phyloP scores from a whole-genome alignment of 2,113 vertebrate species.

The Ageneiosus marmoratus region DNA sequence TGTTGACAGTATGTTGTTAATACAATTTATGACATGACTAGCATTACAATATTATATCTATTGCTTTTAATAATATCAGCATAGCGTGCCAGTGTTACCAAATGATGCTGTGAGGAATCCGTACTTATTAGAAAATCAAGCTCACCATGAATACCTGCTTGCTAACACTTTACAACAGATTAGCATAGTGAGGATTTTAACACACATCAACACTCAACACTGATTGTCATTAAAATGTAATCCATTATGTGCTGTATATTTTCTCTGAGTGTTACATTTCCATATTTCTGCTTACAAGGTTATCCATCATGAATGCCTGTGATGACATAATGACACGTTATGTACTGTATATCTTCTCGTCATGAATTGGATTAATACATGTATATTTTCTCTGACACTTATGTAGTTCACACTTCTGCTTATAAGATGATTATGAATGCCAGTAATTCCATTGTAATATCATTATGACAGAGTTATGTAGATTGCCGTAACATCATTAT shows the following conservation, averaged over 20 bases:
- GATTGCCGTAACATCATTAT: no score
- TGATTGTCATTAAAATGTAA: not conserved
- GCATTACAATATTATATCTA: not conserved
- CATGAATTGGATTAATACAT: no score
- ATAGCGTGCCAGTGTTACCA: not conserved
- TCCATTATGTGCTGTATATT: no score
- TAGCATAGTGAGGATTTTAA: not conserved
- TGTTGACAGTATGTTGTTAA: not conserved
- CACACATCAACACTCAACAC: no score
- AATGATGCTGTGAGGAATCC: not conserved
- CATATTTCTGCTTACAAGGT: no score
- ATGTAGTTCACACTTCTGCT: not conserved
- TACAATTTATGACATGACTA: not conserved
- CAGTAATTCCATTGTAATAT: not conserved
- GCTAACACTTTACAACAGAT: not conserved
- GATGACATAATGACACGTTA: not conserved
- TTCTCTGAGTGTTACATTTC: no score
- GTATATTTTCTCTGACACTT: not conserved
- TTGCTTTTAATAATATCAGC: not conserved
- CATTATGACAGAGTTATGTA: not conserved
- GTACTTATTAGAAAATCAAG: not conserved
- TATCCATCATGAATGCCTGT: no score
- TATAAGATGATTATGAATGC: not conserved
- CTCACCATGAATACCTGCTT: not conserved
- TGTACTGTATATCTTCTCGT: no score